A percentile compares a stretch with the other conserved stretches of the same genome.
These are phyloP conservation scores for Drosophila pseudoobscura DNA, from an alignment of 1,140 invertebrate genomes.

Conservation along the genomic window DNA sequence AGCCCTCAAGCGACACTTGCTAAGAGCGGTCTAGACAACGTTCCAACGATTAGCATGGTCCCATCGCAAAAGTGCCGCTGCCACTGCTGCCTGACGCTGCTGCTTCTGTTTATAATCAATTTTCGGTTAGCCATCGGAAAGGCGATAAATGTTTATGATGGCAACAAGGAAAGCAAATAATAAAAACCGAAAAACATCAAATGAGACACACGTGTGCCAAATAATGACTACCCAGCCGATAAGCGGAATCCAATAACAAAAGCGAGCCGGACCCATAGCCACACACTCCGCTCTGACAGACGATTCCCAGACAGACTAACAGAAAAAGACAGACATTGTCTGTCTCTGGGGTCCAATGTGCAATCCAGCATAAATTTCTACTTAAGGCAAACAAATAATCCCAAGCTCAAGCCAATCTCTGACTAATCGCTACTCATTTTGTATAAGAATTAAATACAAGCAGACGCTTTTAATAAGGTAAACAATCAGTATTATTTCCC, in stretches of 20 bases:
- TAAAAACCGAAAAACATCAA: slow-evolving; percentile 52
- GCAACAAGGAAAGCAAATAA: slow-evolving; percentile 57
- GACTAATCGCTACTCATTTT: background rate
- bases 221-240: slow-evolving; percentile 61
- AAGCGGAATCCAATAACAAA: slow-evolving; percentile 24
- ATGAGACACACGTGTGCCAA: slow-evolving; percentile 73
- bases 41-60: slow-evolving; percentile 19
- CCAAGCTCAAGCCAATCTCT: background rate
- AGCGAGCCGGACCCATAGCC: slow-evolving; percentile 26
- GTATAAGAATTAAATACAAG: too few species aligned
- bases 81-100: background rate
- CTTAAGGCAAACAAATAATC: slow-evolving; percentile 9
- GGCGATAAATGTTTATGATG: slow-evolving; percentile 69
- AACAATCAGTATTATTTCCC: too few species aligned
- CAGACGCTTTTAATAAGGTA: too few species aligned
- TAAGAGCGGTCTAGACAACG: slow-evolving; percentile 23
- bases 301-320: slow-evolving; percentile 3
- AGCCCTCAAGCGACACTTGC: slow-evolving; percentile 9
- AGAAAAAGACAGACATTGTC: background rate
- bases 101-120: slow-evolving; percentile 10
- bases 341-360: slow-evolving; percentile 7
- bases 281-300: background rate
- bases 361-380: slow-evolving; percentile 2
- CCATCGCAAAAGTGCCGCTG: slow-evolving; percentile 11
- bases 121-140: slow-evolving; percentile 38